Base-by-base conservation (phyloP, 2,113 vertebrate species). In the Oophaga pumilio region DNA sequence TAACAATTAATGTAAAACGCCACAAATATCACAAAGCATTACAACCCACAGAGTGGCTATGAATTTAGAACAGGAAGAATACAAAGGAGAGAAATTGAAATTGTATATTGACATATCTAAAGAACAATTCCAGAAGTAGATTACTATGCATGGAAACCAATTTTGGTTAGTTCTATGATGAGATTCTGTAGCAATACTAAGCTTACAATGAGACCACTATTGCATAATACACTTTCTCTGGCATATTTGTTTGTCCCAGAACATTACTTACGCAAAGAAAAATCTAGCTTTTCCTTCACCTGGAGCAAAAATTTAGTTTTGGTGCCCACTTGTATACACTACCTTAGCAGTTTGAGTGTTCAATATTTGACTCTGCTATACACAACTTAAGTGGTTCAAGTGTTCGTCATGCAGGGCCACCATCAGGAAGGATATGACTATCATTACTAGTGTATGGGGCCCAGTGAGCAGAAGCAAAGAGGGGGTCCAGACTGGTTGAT, bases 1-100 rank as follows among this genome's bases (percentile, higher is more conserved):
- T 60, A 80, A 56, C 77, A 80, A 80, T 80, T 80, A 80, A 80
- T 80, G 53, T 80, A 80, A 80, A 80, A 80, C 56, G 15, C 57
- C 77, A 80, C 77, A 80, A 80, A 80, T 80, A 80, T 80, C 77
- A 60, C 77, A 80, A 80, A 80, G 77, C 56, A 80, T 59, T 80
- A 80, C 77, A 79, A 60, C 76, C 53, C 56, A 80, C 77, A 60
- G 24, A 28, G 56, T 80, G 53, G 26, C 56, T 80, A 80, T 80
- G 53, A 80, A 80, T 80, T 80, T 60, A 80, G 26, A 60, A 60
- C 57, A 60, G 57, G 77, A 80, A 60, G 26, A 8, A 80, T 20
- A 80, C 77, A 80, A 24, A 33, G 60, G 56, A 28, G 56, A 80
- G 56, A 28, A 80, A 80, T 60, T 80, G 56, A 33, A 79, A 28